Conservation (phyloP, 1,140 invertebrate genomes). For the Cydia fagiglandana region DNA sequence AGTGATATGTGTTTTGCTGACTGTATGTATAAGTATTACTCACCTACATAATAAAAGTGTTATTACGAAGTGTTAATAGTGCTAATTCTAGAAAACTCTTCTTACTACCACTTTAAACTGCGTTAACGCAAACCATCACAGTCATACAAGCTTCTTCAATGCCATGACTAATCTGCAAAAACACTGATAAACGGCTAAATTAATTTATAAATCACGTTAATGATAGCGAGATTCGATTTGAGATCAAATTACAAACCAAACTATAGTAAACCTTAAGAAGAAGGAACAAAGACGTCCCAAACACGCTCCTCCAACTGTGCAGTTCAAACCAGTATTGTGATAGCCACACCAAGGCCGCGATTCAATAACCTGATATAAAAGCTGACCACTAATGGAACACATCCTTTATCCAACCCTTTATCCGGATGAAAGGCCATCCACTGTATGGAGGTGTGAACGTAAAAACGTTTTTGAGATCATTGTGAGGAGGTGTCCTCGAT, state of each 20-base stretch:
- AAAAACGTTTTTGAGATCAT: neutral
- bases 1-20: neutral
- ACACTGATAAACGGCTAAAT: too few relatives aligned
- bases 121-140: too few relatives aligned
- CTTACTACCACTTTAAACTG: too few relatives aligned
- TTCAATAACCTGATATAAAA: conserved; percentile 17
- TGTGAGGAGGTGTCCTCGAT: conserved; percentile 9
- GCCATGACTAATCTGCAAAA: too few relatives aligned
- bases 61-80: too few relatives aligned
- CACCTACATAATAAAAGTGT: too few relatives aligned
- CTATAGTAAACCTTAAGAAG: neutral
- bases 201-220: neutral
- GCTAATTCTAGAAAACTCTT: too few relatives aligned
- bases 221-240: neutral
- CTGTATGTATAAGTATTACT: too few relatives aligned
- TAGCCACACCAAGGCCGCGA: conserved; percentile 7
- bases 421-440: neutral
- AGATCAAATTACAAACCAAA: conserved; percentile 5
- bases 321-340: conserved; percentile 1
- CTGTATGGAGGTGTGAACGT: conserved; percentile 1
- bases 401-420: conserved; percentile 5
- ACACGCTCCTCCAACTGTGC: neutral
- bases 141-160: too few relatives aligned
- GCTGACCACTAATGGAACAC: conserved; percentile 12
- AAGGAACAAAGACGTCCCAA: neutral